Evolutionary conservation across 2,797 vertebrate genomes (phyloP).

Genomic region (Zalophus californianus): DNA sequence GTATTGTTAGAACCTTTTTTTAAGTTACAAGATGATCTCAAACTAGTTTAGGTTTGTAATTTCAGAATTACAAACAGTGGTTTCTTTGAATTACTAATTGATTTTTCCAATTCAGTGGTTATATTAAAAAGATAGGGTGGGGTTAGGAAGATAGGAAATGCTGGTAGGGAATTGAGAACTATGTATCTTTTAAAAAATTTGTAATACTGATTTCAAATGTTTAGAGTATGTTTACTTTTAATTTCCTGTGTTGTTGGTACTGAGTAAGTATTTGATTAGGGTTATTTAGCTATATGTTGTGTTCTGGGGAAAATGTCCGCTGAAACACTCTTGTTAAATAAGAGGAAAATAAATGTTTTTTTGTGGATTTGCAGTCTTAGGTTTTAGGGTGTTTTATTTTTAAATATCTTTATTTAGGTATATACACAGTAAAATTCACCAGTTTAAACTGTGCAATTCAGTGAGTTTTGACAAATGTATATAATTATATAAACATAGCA

Average conservation of each 20-base stretch:
- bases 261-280: slow-evolving; percentile 15
- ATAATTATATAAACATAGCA: neutral
- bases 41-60: slow-evolving; percentile 51
- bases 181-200: slow-evolving; percentile 11
- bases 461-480: slow-evolving; percentile 8
- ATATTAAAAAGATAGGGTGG: slow-evolving; percentile 26
- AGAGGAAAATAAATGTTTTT: slow-evolving; percentile 44
- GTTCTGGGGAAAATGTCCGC: slow-evolving; percentile 7
- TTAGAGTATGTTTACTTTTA: slow-evolving; percentile 41
- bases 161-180: slow-evolving; percentile 57
- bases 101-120: slow-evolving; percentile 43
- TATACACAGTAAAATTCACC: neutral
- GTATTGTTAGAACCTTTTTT: slow-evolving; percentile 32
- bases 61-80: slow-evolving; percentile 36
- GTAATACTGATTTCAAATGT: slow-evolving; percentile 15
- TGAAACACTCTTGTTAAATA: slow-evolving; percentile 47
- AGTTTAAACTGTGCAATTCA: neutral
- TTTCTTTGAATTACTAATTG: slow-evolving; percentile 51
- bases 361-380: slow-evolving; percentile 42
- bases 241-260: neutral
- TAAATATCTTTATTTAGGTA: neutral
- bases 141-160: slow-evolving; percentile 14
- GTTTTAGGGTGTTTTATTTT: neutral
- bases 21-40: slow-evolving; percentile 20
- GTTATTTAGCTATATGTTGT: neutral